These are phyloP conservation scores for Oncopodura yosiiana DNA, from an alignment of 1,140 invertebrate genomes.

Conservation along the genomic window DNA sequence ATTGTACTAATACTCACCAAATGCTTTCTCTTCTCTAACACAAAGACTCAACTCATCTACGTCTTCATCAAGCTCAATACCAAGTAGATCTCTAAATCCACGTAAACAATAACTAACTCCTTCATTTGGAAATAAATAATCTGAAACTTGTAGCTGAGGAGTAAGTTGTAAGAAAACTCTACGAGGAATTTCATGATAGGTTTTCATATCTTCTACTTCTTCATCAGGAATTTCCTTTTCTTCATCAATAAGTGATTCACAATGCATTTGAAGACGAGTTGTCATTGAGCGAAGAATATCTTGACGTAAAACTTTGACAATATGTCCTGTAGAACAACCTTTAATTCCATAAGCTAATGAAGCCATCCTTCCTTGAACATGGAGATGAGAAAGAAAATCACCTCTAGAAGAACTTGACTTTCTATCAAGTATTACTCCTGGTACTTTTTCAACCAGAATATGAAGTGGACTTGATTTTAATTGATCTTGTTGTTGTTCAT, in stretches of 20 bases:
- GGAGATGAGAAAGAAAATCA: constrained; percentile 32
- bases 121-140: constrained; percentile 77
- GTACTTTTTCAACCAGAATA: constrained; percentile 30
- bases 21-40: constrained; percentile 43
- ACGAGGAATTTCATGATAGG: constrained; percentile 60
- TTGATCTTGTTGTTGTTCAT: not conserved
- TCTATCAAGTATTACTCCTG: not conserved
- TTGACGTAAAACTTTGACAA: constrained; percentile 52
- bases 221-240: constrained; percentile 48
- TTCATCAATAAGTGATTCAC: constrained; percentile 70
- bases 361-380: constrained; percentile 48
- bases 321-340: constrained; percentile 12
- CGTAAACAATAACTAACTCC: constrained; percentile 59
- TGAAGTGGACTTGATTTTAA: constrained; percentile 14
- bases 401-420: not conserved
- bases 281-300: constrained; percentile 67
- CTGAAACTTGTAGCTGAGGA: constrained; percentile 57
- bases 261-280: constrained; percentile 69
- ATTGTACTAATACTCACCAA: constrained; percentile 10
- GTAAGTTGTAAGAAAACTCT: constrained; percentile 60
- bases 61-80: constrained; percentile 53
- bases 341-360: constrained; percentile 20
- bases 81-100: constrained; percentile 61
- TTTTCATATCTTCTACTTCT: constrained; percentile 1
- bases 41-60: constrained; percentile 53